Evolutionary conservation across 2,113 vertebrate species (phyloP).

Genomic region (Cettia cetti): DNA sequence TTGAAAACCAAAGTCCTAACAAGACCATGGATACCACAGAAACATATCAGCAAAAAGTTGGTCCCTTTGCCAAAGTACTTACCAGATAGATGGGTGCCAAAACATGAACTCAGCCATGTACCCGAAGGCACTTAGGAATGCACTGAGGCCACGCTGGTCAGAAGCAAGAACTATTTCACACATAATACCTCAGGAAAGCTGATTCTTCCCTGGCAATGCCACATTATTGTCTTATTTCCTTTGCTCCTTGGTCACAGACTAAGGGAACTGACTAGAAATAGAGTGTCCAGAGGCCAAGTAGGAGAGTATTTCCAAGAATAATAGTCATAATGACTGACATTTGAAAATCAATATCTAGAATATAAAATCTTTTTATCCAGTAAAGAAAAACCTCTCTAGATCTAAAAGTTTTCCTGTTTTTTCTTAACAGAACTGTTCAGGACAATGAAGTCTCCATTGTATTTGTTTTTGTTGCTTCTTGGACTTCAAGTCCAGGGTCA

Average conservation of each 20-base stretch:
- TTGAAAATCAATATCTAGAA: background rate
- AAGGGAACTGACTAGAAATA: background rate
- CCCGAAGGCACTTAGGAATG: background rate
- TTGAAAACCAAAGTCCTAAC: background rate
- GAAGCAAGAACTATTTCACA: background rate
- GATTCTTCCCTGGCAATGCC: background rate
- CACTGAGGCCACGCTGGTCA: background rate
- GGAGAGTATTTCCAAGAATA: background rate
- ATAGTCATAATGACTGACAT: background rate
- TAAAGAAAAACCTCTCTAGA: background rate
- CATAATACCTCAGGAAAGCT: background rate
- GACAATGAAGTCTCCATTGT: constrained; percentile 47
- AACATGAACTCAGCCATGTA: background rate
- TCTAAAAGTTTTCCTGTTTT: background rate
- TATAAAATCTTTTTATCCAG: background rate
- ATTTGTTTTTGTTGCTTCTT: constrained; percentile 50
- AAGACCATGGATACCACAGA: background rate
- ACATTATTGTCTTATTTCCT: background rate
- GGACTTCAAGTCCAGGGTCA: constrained; percentile 41
- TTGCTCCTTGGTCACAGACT: background rate
- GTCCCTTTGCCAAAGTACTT: background rate
- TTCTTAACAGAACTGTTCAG: constrained; percentile 24
- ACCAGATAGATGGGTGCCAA: background rate
- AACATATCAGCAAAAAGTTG: background rate
- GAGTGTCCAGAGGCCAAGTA: background rate